Conservation (phyloP, 2,888 invertebrate species). For the Cheilosia urbana region DNA sequence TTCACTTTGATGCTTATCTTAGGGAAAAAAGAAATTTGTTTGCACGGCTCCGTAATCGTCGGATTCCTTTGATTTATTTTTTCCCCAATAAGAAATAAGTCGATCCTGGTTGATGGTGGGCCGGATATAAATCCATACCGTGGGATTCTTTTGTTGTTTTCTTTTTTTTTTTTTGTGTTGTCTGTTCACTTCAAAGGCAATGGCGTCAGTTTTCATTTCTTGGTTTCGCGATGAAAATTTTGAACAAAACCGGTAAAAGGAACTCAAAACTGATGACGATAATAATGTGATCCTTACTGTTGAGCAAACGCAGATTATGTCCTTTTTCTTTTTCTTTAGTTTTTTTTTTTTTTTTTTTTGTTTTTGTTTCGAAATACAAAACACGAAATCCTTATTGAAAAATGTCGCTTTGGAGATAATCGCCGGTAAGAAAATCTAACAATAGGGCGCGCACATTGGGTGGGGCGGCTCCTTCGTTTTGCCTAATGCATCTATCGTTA, state of each 20-base stretch:
- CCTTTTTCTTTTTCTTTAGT: constrained; percentile 23
- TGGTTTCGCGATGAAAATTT: constrained; percentile 30
- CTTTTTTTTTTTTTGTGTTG: constrained; percentile 21
- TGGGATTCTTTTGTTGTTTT: constrained; percentile 60
- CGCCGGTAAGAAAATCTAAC: constrained; percentile 67
- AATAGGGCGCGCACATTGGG: constrained; percentile 40
- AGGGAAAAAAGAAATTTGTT: background rate
- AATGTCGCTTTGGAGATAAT: constrained; percentile 67
- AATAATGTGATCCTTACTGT: constrained; percentile 69
- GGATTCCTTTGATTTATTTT: constrained; percentile 59
- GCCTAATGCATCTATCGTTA: constrained; percentile 60
- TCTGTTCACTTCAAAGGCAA: constrained; percentile 56
- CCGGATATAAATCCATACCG: constrained; percentile 55
- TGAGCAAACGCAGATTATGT: constrained; percentile 63
- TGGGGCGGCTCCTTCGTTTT: constrained; percentile 49
- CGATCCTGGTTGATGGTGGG: constrained; percentile 32
- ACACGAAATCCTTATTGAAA: constrained; percentile 63
- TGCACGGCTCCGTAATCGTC: constrained; percentile 25
- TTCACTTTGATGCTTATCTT: constrained; percentile 64
- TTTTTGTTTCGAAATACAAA: constrained; percentile 43
- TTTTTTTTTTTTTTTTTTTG: constrained; percentile 31
- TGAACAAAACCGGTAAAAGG: constrained; percentile 27
- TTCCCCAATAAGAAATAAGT: constrained; percentile 66
- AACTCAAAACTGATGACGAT: constrained; percentile 57
- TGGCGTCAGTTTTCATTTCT: constrained; percentile 45